A percentile compares a stretch with the other conserved stretches of the same genome.
These are phyloP conservation scores for Punctoribates punctum DNA, from an alignment of 2,888 invertebrate species.

Conservation along the genomic window DNA sequence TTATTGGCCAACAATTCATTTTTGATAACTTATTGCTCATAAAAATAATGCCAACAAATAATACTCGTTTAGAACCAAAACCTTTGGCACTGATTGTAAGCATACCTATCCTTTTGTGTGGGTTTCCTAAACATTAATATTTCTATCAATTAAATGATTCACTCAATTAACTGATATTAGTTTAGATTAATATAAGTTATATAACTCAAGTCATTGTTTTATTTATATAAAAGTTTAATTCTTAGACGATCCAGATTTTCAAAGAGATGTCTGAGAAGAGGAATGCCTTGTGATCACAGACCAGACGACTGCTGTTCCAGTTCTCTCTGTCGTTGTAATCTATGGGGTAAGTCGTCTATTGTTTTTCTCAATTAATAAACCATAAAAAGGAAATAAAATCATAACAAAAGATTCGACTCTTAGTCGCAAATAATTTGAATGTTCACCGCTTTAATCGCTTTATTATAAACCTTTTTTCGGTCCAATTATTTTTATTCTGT, in stretches of 20 bases:
- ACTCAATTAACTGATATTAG: not conserved
- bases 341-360: constrained; percentile 61
- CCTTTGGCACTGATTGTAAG: no score
- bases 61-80: no score
- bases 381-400: not conserved
- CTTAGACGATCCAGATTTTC: constrained; percentile 10
- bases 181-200: not conserved
- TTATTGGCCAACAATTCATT: no score
- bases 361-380: not conserved
- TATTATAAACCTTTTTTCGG: no score
- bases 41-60: no score
- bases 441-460: no score
- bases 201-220: not conserved
- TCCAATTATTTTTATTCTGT: no score
- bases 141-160: no score
- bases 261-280: constrained; percentile 66
- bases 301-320: constrained; percentile 80
- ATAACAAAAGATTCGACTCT: not conserved
- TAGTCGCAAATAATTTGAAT: no score
- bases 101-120: no score
- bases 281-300: constrained; percentile 77
- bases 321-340: constrained; percentile 73
- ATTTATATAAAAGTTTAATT: not conserved
- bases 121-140: no score
- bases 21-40: no score